These are phyloP conservation scores for Muscicapa striata DNA, from an alignment of 2,797 vertebrate genomes.

Conservation along the genomic window DNA sequence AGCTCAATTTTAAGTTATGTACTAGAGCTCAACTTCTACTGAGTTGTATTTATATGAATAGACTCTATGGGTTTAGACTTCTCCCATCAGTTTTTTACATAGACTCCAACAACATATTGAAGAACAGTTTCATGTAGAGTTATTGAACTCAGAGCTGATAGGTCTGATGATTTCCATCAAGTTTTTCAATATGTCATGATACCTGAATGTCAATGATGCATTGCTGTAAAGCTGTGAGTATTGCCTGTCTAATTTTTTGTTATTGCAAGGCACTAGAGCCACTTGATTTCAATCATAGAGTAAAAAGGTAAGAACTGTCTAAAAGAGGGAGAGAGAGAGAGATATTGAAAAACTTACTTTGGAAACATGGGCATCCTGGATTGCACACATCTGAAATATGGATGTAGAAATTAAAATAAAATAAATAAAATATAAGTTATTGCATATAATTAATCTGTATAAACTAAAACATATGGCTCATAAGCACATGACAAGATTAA, in stretches of 20 bases:
- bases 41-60: not conserved
- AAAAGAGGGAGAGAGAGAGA: not conserved
- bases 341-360: not conserved
- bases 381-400: not conserved
- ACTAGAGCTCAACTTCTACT: not conserved
- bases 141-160: not conserved
- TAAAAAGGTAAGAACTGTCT: not conserved
- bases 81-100: not conserved
- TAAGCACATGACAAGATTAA: not conserved
- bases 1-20: slow-evolving; percentile 32
- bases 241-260: not conserved
- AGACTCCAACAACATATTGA: not conserved
- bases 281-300: not conserved
- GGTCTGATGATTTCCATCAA: slow-evolving; percentile 2
- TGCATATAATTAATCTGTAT: not conserved
- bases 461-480: not conserved
- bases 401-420: not conserved
- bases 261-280: not conserved
- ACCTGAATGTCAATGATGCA: not conserved
- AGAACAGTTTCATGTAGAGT: not conserved
- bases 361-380: not conserved
- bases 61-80: not conserved
- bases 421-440: not conserved
- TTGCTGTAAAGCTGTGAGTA: not conserved
- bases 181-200: not conserved